A percentile compares a stretch with the other conserved stretches of the same genome.
phyloP scores from a whole-genome alignment of 1,140 invertebrate species.

The Drosophila lacteicornis region DNA sequence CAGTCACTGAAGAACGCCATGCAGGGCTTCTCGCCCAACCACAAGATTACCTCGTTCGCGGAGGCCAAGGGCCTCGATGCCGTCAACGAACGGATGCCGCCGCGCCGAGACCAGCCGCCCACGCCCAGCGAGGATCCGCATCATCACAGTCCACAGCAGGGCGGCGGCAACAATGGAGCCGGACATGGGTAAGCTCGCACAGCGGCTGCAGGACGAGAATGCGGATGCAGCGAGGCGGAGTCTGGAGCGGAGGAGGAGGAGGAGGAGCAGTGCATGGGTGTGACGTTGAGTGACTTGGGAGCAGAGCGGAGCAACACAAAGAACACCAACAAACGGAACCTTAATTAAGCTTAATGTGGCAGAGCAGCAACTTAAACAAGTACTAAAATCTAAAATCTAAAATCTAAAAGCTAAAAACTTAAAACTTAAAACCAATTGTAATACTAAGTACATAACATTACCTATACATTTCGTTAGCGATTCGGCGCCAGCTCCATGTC shows the following conservation, averaged over 20 bases:
- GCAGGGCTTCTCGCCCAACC: conserved; percentile 99
- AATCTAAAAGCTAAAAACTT: not conserved
- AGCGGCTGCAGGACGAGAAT: conserved; percentile 10
- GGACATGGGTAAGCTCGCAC: conserved; percentile 69
- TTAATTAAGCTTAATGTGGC: conserved; percentile 59
- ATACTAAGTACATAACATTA: conserved; percentile 36
- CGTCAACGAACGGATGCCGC: conserved; percentile 99
- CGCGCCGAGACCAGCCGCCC: conserved; percentile 91
- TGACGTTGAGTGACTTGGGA: conserved; percentile 9
- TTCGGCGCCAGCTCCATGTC: conserved; percentile 26
- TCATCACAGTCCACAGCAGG: conserved; percentile 51
- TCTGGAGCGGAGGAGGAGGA: conserved; percentile 6
- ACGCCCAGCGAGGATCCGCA: conserved; percentile 83
- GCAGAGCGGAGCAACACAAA: conserved; percentile 36
- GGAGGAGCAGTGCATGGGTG: conserved; percentile 2
- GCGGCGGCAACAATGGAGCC: conserved; percentile 69
- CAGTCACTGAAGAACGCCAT: conserved; percentile 98
- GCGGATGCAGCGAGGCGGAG: conserved; percentile 4
- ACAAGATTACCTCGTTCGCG: conserved; percentile 99
- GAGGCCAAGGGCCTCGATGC: conserved; percentile 99
- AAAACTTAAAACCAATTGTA: conserved; percentile 36
- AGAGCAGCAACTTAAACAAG: conserved; percentile 51
- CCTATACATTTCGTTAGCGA: conserved; percentile 28
- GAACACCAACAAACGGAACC: conserved; percentile 46
- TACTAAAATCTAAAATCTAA: conserved; percentile 16